Evolutionary conservation across 2,888 invertebrate species (phyloP).

Genomic region (Eulithis testata): DNA sequence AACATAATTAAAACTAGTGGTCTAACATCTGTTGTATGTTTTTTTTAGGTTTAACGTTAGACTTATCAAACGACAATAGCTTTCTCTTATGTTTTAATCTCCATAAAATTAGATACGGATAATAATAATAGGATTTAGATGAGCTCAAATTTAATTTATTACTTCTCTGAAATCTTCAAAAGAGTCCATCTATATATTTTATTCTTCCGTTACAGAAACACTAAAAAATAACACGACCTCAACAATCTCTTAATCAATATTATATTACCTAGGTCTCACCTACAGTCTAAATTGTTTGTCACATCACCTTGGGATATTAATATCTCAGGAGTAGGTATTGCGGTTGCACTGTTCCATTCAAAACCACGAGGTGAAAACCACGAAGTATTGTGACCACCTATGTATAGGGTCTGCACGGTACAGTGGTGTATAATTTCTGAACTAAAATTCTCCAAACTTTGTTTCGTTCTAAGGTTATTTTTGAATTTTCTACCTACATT

Average conservation of each 20-base stretch:
- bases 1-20: too few species aligned
- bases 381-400: not conserved
- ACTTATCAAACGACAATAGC: too few species aligned
- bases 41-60: too few species aligned
- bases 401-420: not conserved
- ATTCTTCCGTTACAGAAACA: not conserved
- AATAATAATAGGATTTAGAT: too few species aligned
- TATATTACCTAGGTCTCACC: not conserved
- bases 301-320: constrained; percentile 6
- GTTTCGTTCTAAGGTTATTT: too few species aligned
- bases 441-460: too few species aligned
- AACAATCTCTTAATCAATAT: not conserved
- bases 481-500: too few species aligned
- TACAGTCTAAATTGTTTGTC: not conserved
- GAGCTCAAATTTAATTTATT: too few species aligned
- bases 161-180: too few species aligned
- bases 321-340: not conserved
- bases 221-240: not conserved
- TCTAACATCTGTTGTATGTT: too few species aligned
- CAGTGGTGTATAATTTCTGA: constrained; percentile 4
- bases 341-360: constrained; percentile 25
- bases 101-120: too few species aligned
- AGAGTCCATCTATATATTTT: not conserved
- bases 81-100: too few species aligned
- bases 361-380: constrained; percentile 32